phyloP scores from a whole-genome alignment of 1,140 invertebrate species.

The Drosophila funebris region DNA sequence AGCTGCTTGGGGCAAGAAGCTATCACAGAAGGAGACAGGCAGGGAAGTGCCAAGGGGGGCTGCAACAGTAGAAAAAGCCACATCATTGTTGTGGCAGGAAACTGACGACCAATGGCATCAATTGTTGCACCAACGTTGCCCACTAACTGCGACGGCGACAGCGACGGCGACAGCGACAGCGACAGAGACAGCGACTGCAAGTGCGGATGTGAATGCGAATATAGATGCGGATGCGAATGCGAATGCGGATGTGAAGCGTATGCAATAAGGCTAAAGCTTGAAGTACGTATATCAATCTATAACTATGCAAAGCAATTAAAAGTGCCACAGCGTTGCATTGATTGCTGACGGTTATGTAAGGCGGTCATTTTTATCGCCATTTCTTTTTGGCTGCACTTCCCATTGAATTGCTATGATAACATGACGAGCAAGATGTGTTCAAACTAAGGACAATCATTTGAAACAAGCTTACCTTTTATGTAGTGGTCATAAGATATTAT shows the following conservation, averaged over 20 bases:
- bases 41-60: too few relatives aligned
- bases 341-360: constrained; percentile 20
- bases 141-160: constrained; percentile 13
- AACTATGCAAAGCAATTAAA: constrained; percentile 58
- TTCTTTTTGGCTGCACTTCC: constrained; percentile 3
- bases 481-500: background rate
- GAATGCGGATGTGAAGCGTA: constrained; percentile 5
- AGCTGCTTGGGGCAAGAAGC: constrained; percentile 4
- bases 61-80: background rate
- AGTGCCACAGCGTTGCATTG: constrained; percentile 42
- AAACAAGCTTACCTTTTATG: background rate
- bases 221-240: background rate
- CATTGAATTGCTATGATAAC: background rate
- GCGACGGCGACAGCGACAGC: constrained; percentile 11
- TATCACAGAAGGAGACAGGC: background rate
- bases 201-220: background rate
- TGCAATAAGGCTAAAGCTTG: constrained; percentile 16
- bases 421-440: background rate
- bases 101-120: constrained; percentile 24
- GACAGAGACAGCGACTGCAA: background rate
- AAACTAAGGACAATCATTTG: background rate
- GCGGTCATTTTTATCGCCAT: constrained; percentile 32
- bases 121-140: constrained; percentile 31
- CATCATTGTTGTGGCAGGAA: constrained; percentile 50
- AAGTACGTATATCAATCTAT: background rate